phyloP scores from a whole-genome alignment of 35 echinoderm and acorn worm species.

The Eucidaris tribuloides region DNA sequence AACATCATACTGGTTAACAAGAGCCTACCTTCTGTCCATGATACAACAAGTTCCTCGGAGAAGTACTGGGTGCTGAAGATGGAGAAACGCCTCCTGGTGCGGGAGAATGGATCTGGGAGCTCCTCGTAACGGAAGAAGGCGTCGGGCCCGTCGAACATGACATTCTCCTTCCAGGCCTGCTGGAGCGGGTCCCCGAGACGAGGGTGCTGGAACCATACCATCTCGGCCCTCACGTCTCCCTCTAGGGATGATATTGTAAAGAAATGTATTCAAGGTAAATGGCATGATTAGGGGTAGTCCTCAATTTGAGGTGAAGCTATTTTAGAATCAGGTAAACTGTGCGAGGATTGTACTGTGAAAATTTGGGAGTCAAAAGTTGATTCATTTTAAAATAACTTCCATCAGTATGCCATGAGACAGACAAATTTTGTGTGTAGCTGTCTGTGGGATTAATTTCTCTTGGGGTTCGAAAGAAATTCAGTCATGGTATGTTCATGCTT shows the following conservation, averaged over 20 bases:
- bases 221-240: constrained; percentile 41
- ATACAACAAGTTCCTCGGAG: constrained; percentile 72
- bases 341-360: too few species aligned
- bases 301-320: too few species aligned
- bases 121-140: constrained; percentile 59
- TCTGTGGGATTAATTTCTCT: too few species aligned
- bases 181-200: constrained; percentile 27
- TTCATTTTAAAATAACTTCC: too few species aligned
- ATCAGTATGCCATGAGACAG: too few species aligned
- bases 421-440: too few species aligned
- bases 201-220: constrained; percentile 87
- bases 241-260: background rate
- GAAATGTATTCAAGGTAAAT: too few species aligned
- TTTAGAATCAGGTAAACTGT: too few species aligned
- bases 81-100: constrained; percentile 31
- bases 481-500: too few species aligned
- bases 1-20: background rate
- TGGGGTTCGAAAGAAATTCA: too few species aligned
- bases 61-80: constrained; percentile 93
- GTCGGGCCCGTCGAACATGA: constrained; percentile 77
- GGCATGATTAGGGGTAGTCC: too few species aligned
- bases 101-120: constrained; percentile 14
- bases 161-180: constrained; percentile 45
- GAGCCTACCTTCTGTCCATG: constrained; percentile 83
- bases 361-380: too few species aligned